These are phyloP conservation scores for Pelvicachromis taeniatus DNA, from an alignment of 2,113 vertebrate genomes.

Conservation along the genomic window DNA sequence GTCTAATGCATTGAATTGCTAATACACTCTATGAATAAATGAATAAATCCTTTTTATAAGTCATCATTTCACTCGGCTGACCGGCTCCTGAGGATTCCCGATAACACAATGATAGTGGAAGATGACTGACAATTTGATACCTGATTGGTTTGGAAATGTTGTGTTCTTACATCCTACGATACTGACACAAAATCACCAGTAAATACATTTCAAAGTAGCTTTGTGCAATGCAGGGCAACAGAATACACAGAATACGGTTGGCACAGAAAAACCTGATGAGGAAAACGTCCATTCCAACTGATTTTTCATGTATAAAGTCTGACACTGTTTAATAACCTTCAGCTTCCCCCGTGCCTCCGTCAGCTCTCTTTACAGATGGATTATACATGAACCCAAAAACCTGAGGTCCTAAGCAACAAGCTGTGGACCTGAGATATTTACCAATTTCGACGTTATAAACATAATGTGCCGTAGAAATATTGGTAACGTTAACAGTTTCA, in stretches of 20 bases:
- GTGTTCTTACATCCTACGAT: background rate
- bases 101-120: background rate
- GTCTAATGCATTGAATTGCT: conserved; percentile 45
- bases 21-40: conserved; percentile 58
- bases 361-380: background rate
- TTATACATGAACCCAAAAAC: background rate
- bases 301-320: background rate
- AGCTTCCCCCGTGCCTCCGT: background rate
- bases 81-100: conserved; percentile 15
- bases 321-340: background rate
- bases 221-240: background rate
- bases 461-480: background rate
- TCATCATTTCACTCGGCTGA: conserved; percentile 12
- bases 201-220: background rate
- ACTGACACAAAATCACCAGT: background rate
- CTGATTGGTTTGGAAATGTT: background rate
- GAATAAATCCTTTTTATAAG: conserved; percentile 53
- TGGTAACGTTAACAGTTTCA: background rate
- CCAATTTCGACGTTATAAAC: background rate
- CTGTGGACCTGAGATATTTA: background rate
- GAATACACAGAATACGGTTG: background rate
- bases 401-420: background rate
- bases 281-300: background rate
- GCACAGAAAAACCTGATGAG: background rate
- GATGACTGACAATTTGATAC: conserved; percentile 16